phyloP scores from a whole-genome alignment of 2,113 vertebrate genomes.

The Pteruthius melanotis region DNA sequence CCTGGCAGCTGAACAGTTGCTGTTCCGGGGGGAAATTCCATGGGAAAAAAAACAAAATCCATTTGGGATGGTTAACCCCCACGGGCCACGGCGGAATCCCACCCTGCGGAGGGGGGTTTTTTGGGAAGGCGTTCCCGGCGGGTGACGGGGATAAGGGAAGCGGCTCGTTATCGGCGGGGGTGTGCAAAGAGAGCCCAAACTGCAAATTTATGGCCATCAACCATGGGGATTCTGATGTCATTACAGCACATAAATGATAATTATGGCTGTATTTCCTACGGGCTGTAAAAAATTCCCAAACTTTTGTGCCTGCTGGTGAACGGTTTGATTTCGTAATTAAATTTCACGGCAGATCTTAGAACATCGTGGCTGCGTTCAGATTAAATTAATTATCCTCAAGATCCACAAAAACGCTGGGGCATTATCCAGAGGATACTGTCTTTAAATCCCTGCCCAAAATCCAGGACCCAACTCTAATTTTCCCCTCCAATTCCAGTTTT shows the following conservation, averaged over 20 bases:
- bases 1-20: conserved; percentile 99
- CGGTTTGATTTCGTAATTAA: background rate
- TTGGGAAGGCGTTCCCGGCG: background rate
- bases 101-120: no score
- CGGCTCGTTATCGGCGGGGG: rapidly evolving
- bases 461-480: background rate
- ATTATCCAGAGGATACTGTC: rapidly evolving
- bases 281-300: rapidly evolving
- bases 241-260: rapidly evolving
- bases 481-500: background rate
- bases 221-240: rapidly evolving
- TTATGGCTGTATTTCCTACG: rapidly evolving
- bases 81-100: no score
- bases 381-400: background rate
- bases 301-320: background rate
- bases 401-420: background rate
- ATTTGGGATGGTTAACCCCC: background rate
- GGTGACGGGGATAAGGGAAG: rapidly evolving
- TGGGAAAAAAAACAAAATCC: background rate
- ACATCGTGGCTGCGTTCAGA: background rate
- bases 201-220: rapidly evolving
- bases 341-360: background rate
- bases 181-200: background rate
- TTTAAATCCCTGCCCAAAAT: background rate
- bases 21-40: conserved; percentile 44